Evolutionary conservation across 37 sponge, comb jelly and placozoan genomes (phyloP), one percentile per base, ranked within the genome.

Genomic region (Eunapius fragilis): DNA sequence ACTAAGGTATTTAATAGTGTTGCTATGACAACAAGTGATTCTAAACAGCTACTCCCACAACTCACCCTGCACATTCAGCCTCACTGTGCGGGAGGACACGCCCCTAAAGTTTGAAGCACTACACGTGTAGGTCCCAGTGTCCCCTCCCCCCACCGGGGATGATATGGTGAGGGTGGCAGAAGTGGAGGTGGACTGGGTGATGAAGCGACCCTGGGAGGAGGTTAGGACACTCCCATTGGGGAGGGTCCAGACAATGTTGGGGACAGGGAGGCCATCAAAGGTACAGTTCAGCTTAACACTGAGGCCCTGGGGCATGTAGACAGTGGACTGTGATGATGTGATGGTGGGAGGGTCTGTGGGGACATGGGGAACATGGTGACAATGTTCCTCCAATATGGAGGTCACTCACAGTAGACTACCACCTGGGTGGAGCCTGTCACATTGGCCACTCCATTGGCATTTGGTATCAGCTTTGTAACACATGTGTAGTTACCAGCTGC

Each of bases 191-290:
- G 7, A 17, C 58, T 58, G 58, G 58, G 14, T 11, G 14, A 17
- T 13, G 58, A 58, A 58, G 58, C 58, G 58, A 58, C 14, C 14
- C 58, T 58, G 58, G 22, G 58, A 58, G 14, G 17, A n/a, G n/a
- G n/a, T 11, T 31, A 90, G 23, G 19, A 70, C 38, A 14, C 45
- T 32, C 3, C 85, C 82, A 75, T 80, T 67, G 25, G 90, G 90
- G 33, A 35, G 33, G 19, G 77, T 36, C 80, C 86, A 85, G 78
- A 70, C 37, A 30, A 82, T 33, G 28, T 25, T 68, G 11, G 90
- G 86, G 24, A 31, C 31, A 30, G 82, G 90, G 12, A 48, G 37
- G 10, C 86, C 86, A 28, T 12, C 37, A 14, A 86, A 86, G 14
- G 23, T 28, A 85, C 90, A 90, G 25, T 30, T 34, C 19, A 58